Percentiles rank a stretch among this genome's conserved stretches.
Evolutionary conservation across 2,113 vertebrate genomes (phyloP).

Genomic region (Asarcornis scutulata): DNA sequence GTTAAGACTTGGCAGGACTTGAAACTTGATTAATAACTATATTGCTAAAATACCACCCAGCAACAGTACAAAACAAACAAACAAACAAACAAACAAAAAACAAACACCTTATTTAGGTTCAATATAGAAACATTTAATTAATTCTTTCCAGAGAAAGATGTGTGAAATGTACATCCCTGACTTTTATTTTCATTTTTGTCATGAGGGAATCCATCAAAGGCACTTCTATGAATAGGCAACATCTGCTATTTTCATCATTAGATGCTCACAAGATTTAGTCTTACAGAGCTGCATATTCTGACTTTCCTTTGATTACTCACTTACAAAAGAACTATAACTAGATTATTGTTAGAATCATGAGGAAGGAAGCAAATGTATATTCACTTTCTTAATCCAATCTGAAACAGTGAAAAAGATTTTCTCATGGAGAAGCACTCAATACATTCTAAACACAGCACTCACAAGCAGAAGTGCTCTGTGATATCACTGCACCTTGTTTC

Average conservation of each 20-base stretch:
- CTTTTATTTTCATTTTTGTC: background rate
- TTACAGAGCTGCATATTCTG: background rate
- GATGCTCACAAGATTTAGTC: background rate
- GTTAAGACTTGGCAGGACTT: background rate
- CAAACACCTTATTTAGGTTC: background rate
- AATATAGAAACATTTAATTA: background rate
- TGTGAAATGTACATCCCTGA: background rate
- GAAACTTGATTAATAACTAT: background rate
- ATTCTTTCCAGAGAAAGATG: background rate
- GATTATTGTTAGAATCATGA: background rate
- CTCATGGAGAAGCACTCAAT: background rate
- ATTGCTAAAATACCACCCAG: background rate
- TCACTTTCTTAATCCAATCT: background rate
- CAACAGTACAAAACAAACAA: background rate
- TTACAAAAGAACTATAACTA: background rate
- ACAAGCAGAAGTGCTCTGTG: background rate
- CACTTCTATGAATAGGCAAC: background rate
- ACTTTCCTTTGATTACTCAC: background rate
- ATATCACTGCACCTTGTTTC: too few species aligned
- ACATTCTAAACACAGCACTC: background rate
- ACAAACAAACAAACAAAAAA: background rate
- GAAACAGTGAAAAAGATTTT: background rate
- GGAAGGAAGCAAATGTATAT: background rate
- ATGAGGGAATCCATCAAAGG: background rate
- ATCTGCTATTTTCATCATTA: background rate